Conservation (phyloP, 2,113 vertebrate genomes). For the Gambusia affinis region DNA sequence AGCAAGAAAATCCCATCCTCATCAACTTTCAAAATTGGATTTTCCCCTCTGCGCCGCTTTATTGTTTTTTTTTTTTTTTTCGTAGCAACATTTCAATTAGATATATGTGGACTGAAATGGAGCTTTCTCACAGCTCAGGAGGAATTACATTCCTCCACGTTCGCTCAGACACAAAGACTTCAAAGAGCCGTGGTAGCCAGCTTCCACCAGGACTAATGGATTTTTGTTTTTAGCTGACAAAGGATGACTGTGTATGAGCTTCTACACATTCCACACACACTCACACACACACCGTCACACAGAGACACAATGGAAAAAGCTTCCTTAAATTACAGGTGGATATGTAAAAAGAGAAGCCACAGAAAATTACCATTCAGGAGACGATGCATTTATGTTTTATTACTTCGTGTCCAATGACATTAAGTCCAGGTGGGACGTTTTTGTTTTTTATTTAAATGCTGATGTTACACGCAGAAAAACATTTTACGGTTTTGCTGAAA, state of each 20-base stretch:
- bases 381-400: too few species aligned
- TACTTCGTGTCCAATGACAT: too few species aligned
- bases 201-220: constrained; percentile 35
- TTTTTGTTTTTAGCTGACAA: constrained; percentile 54
- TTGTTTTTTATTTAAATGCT: too few species aligned
- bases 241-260: constrained; percentile 18
- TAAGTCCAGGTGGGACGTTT: too few species aligned
- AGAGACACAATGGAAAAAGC: too few species aligned
- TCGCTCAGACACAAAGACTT: constrained; percentile 15
- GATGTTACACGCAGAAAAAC: too few species aligned
- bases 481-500: too few species aligned
- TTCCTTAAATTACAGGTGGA: too few species aligned
- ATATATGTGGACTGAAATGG: constrained; percentile 48
- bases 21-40: constrained; percentile 61
- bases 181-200: constrained; percentile 39
- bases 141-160: constrained; percentile 44
- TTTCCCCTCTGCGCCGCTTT: constrained; percentile 31
- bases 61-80: constrained; percentile 56
- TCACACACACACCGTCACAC: too few species aligned
- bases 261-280: too few species aligned
- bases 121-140: constrained; percentile 22
- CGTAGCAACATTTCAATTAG: constrained; percentile 58
- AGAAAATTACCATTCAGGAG: too few species aligned
- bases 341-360: too few species aligned
- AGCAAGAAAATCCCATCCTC: constrained; percentile 41